Evolutionary conservation across 2,888 invertebrate species (phyloP).

Genomic region (Andrena praecox): DNA sequence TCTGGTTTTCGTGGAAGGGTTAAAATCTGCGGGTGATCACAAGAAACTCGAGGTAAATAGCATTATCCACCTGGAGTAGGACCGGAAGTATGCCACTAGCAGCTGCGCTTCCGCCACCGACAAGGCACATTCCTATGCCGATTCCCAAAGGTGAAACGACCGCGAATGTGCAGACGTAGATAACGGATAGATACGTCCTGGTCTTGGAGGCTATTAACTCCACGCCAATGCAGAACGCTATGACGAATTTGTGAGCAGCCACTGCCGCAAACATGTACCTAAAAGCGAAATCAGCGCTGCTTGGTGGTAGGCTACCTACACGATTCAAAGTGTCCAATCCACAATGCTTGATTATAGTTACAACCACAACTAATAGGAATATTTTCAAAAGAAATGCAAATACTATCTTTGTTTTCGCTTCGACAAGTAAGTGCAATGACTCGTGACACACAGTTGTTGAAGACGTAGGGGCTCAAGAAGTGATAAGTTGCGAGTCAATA

Average conservation of each 20-base stretch:
- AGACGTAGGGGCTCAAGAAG: no score
- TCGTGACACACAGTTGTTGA: no score
- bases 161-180: slow-evolving; percentile 91
- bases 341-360: no score
- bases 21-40: no score
- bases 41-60: neutral
- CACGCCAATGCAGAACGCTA: slow-evolving; percentile 95
- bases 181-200: slow-evolving; percentile 87
- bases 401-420: no score
- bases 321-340: no score
- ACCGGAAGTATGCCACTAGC: slow-evolving; percentile 87
- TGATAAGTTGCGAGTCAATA: no score
- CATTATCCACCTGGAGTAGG: slow-evolving; percentile 76
- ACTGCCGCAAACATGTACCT: slow-evolving; percentile 94
- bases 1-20: no score
- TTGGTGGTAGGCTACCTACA: no score
- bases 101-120: slow-evolving; percentile 87
- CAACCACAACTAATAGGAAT: no score
- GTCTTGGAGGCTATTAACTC: slow-evolving; percentile 91
- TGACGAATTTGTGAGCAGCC: slow-evolving; percentile 93
- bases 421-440: no score
- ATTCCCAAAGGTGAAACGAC: slow-evolving; percentile 93
- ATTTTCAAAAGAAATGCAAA: no score
- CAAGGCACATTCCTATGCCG: slow-evolving; percentile 90
- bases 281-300: slow-evolving; percentile 59